These are phyloP conservation scores for Axinella damicornis DNA, from an alignment of 37 sponge, comb jelly and placozoan genomes.

Conservation along the genomic window DNA sequence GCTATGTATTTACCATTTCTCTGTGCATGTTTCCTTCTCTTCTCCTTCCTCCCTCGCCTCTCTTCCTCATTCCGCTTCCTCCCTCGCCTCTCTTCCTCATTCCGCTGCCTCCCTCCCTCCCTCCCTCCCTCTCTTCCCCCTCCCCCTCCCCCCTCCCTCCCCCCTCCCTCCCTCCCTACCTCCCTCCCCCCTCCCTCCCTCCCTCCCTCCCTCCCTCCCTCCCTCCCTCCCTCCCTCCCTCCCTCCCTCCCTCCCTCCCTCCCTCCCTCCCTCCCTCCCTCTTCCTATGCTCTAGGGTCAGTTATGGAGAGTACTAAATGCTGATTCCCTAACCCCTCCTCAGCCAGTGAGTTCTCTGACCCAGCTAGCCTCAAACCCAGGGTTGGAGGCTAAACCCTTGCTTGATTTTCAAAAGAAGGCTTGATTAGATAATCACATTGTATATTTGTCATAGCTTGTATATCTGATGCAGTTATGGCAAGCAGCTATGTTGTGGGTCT, in stretches of 20 bases:
- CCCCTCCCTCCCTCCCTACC: not conserved
- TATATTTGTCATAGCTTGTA: too few relatives aligned
- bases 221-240: not conserved
- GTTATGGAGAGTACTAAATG: not conserved
- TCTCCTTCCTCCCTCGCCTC: not conserved
- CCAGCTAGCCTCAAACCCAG: too few relatives aligned
- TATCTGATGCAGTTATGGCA: too few relatives aligned
- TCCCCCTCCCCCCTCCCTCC: not conserved
- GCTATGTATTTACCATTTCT: too few relatives aligned
- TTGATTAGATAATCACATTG: too few relatives aligned
- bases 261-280: not conserved
- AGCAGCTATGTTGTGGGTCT: too few relatives aligned
- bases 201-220: not conserved
- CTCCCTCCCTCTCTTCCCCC: not conserved
- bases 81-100: too few relatives aligned
- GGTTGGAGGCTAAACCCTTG: too few relatives aligned
- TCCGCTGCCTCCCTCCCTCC: too few relatives aligned
- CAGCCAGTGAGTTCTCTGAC: not conserved
- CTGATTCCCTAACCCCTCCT: not conserved
- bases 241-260: not conserved
- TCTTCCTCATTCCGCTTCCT: not conserved
- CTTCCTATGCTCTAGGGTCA: not conserved
- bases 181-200: too few relatives aligned
- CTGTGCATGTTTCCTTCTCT: too few relatives aligned
- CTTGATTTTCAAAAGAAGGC: too few relatives aligned